These are phyloP conservation scores for Drosophila sechellia DNA, from an alignment of 1,140 invertebrate species.

Conservation along the genomic window DNA sequence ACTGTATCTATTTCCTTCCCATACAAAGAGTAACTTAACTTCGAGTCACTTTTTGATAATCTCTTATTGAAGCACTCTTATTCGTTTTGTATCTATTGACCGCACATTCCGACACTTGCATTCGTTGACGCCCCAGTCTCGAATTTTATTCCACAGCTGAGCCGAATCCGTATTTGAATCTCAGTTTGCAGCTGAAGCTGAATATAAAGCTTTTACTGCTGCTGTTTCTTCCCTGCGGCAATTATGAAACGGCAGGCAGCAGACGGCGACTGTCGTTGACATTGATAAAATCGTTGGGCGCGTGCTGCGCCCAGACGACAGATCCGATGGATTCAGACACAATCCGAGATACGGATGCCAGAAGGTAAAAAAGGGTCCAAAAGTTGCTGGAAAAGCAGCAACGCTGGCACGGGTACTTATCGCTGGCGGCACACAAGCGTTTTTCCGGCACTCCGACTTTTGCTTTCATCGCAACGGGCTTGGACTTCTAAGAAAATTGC, in stretches of 20 bases:
- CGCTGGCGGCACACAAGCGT: slow-evolving; percentile 14
- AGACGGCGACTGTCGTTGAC: slow-evolving; percentile 63
- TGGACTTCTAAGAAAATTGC: slow-evolving; percentile 34
- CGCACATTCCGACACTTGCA: slow-evolving; percentile 35
- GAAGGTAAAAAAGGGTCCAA: slow-evolving; percentile 11
- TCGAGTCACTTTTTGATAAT: background rate
- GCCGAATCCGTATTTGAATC: slow-evolving; percentile 9
- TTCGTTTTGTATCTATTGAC: slow-evolving; percentile 43
- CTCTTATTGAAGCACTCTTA: background rate
- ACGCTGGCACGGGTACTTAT: background rate
- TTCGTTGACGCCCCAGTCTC: slow-evolving; percentile 30
- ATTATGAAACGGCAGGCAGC: slow-evolving; percentile 53
- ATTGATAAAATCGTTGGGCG: slow-evolving; percentile 77
- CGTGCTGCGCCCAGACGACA: slow-evolving; percentile 60
- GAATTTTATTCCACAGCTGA: slow-evolving; percentile 21
- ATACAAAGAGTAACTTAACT: background rate
- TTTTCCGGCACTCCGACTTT: slow-evolving; percentile 30
- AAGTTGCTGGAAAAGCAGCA: slow-evolving; percentile 1
- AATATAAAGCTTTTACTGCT: slow-evolving; percentile 41
- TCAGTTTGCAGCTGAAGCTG: slow-evolving; percentile 48
- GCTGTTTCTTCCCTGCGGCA: slow-evolving; percentile 36
- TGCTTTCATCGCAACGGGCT: slow-evolving; percentile 31
- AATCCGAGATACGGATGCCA: slow-evolving; percentile 11
- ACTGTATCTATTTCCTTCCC: too few species aligned
- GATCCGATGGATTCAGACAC: slow-evolving; percentile 22